These are phyloP conservation scores for Rhagonycha lutea DNA, from an alignment of 2,888 invertebrate genomes.

Conservation along the genomic window DNA sequence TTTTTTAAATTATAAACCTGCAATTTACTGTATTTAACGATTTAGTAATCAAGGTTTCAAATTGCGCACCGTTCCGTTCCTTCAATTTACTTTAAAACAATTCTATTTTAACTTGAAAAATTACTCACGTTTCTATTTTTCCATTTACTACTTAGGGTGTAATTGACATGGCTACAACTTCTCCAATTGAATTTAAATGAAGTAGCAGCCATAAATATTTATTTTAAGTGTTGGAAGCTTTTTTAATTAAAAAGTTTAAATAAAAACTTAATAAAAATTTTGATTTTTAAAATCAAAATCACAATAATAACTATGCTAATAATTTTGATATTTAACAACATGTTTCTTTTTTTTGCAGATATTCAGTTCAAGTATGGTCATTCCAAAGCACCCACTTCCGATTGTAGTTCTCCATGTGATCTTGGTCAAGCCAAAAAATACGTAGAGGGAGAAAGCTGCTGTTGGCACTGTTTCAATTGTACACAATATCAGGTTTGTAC, in stretches of 20 bases:
- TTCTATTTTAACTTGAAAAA: neutral
- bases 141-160: neutral
- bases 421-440: slow-evolving; percentile 90
- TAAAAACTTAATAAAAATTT: neutral
- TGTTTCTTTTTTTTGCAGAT: slow-evolving; percentile 58
- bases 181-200: neutral
- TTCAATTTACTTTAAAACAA: neutral
- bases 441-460: slow-evolving; percentile 90
- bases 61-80: neutral
- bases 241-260: neutral
- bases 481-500: slow-evolving; percentile 77
- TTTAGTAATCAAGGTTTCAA: neutral
- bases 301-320: neutral
- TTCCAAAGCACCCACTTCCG: slow-evolving; percentile 81
- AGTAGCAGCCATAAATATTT: neutral
- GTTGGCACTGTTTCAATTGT: slow-evolving; percentile 93
- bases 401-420: slow-evolving; percentile 88
- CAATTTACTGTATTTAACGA: neutral
- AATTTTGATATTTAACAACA: neutral
- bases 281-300: too few species aligned
- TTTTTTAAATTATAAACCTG: neutral
- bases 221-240: neutral
- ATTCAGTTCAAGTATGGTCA: slow-evolving; percentile 83
- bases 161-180: neutral
- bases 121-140: neutral